Conservation (phyloP, 2,113 vertebrate species). For the Seriola quinqueradiata region DNA sequence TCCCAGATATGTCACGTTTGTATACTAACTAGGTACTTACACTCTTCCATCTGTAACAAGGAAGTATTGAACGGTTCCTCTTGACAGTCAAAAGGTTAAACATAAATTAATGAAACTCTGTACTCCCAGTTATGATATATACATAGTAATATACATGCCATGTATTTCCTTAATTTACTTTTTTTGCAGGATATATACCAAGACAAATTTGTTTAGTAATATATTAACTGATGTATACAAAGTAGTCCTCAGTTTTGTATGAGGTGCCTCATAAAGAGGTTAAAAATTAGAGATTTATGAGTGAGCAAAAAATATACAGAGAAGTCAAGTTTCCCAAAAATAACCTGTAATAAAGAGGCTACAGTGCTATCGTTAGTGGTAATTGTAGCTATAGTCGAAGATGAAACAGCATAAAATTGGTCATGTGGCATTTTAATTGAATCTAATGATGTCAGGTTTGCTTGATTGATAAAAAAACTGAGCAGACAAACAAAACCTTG, state of each 20-base stretch:
- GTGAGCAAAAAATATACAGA: slow-evolving; percentile 25
- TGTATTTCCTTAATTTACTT: neutral
- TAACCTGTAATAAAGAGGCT: neutral
- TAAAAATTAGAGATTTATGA: slow-evolving; percentile 28
- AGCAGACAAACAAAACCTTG: slow-evolving; percentile 7
- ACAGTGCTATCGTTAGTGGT: neutral
- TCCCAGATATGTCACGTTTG: slow-evolving; percentile 66
- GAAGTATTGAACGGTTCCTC: slow-evolving; percentile 11
- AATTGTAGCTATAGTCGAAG: neutral
- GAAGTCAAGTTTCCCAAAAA: neutral
- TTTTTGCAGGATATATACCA: neutral
- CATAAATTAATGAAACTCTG: neutral
- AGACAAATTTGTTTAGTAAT: neutral
- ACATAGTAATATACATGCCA: neutral
- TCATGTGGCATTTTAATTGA: neutral
- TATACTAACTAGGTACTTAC: slow-evolving; percentile 60
- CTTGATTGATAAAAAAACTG: neutral
- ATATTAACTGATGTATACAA: neutral
- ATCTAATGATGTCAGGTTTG: neutral
- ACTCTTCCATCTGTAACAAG: slow-evolving; percentile 6
- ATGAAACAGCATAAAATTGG: neutral
- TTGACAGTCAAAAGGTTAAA: slow-evolving; percentile 16
- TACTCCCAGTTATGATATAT: neutral
- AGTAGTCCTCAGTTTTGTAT: neutral
- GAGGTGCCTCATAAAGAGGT: neutral